Evolutionary conservation across 2,113 vertebrate genomes (phyloP).

Genomic region (Mesembrinibis cayennensis): DNA sequence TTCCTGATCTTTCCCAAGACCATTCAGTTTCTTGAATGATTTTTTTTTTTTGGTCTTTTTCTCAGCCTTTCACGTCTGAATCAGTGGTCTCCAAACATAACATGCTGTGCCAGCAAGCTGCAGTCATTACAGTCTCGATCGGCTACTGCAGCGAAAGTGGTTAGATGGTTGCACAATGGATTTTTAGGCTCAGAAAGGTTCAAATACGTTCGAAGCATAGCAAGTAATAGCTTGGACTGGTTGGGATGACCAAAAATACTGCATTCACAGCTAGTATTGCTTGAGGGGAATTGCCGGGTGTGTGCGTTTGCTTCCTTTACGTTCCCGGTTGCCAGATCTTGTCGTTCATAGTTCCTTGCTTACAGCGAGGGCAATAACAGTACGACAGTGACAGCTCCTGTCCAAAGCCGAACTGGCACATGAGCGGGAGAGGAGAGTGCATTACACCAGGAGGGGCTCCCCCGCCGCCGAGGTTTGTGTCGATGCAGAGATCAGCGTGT

Average conservation of each 20-base stretch:
- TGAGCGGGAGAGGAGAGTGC: background rate
- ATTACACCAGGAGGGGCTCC: background rate
- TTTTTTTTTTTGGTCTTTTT: background rate
- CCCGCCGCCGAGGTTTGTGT: background rate
- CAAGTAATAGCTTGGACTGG: background rate
- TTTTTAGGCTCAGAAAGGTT: background rate
- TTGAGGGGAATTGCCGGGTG: background rate
- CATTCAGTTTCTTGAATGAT: background rate
- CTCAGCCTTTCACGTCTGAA: background rate
- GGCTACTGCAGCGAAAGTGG: background rate
- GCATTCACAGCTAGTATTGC: background rate
- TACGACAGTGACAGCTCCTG: background rate
- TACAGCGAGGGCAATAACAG: too few species aligned
- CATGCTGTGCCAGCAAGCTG: background rate
- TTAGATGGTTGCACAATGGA: background rate
- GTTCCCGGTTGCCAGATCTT: background rate
- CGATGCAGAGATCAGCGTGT: fast-evolving
- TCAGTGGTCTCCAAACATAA: background rate
- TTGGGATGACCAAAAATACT: background rate
- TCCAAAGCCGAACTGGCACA: background rate
- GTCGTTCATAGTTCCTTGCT: background rate
- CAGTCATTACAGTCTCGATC: background rate
- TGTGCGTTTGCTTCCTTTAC: background rate
- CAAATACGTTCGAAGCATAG: background rate
- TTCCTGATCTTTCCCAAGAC: background rate